These are phyloP conservation scores for Talpa occidentalis DNA, from an alignment of 2,113 vertebrate genomes.

Conservation along the genomic window DNA sequence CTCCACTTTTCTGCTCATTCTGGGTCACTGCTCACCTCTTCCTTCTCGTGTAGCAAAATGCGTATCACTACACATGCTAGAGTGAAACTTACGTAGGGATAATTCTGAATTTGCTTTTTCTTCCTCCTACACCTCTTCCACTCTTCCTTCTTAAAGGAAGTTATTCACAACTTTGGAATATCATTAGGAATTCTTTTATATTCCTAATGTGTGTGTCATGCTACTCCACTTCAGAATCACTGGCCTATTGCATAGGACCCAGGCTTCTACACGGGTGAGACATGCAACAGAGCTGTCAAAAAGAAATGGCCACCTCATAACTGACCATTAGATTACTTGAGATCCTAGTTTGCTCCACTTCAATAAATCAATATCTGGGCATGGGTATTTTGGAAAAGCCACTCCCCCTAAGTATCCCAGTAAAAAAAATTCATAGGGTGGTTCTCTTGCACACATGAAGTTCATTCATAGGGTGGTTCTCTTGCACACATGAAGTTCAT, in stretches of 20 bases:
- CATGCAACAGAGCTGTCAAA: not conserved
- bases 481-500: not conserved
- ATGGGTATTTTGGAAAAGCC: not conserved
- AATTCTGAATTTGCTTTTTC: not conserved
- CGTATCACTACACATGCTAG: not conserved
- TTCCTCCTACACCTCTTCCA: not conserved
- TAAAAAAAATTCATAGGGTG: not conserved
- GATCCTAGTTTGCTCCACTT: not conserved
- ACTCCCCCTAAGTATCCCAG: not conserved
- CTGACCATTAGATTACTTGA: not conserved
- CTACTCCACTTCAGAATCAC: not conserved
- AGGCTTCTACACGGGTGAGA: not conserved
- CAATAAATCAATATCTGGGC: not conserved
- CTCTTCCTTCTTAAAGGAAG: not conserved
- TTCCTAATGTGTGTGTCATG: not conserved
- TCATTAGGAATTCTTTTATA: not conserved
- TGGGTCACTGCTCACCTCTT: not conserved
- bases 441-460: not conserved
- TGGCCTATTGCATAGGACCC: not conserved
- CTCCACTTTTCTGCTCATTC: not conserved
- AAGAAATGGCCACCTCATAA: too few species aligned
- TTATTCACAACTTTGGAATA: not conserved
- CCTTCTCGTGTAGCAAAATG: not conserved
- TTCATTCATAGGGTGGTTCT: not conserved
- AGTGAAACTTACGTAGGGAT: not conserved